Evolutionary conservation across 1,140 invertebrate species (phyloP).

Genomic region (Latrodectus geometricus): DNA sequence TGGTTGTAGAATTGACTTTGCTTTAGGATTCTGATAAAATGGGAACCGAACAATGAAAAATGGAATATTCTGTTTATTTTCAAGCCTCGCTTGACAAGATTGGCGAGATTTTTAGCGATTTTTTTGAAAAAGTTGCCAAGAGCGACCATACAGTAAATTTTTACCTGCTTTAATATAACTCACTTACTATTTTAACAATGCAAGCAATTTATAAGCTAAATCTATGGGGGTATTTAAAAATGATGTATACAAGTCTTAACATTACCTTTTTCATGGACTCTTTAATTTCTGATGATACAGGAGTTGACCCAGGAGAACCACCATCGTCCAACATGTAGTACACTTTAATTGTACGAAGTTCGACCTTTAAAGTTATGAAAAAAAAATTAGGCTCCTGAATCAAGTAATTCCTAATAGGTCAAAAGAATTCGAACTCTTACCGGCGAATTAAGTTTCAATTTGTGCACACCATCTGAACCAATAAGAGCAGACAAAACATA

Average conservation of each 20-base stretch:
- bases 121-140: no score
- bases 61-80: no score
- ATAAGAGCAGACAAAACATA: slow-evolving; percentile 66
- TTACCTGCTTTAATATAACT: no score
- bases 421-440: background rate
- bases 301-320: slow-evolving; percentile 79
- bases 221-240: no score
- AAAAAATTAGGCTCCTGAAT: background rate
- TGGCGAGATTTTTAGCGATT: no score
- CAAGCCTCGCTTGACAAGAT: no score
- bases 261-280: slow-evolving; percentile 77
- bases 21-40: no score
- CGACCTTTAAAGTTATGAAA: slow-evolving; percentile 70
- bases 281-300: slow-evolving; percentile 81
- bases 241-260: slow-evolving; percentile 12
- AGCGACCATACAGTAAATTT: no score
- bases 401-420: background rate
- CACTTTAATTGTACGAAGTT: slow-evolving; percentile 79
- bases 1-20: no score
- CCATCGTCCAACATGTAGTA: slow-evolving; percentile 89
- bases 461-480: slow-evolving; percentile 69
- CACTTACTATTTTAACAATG: no score
- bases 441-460: slow-evolving; percentile 77
- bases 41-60: no score
- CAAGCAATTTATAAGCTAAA: no score